Percentiles rank a stretch among this genome's conserved stretches.
Conservation (phyloP, 2,113 vertebrate species). For the Vicugna pacos region DNA sequence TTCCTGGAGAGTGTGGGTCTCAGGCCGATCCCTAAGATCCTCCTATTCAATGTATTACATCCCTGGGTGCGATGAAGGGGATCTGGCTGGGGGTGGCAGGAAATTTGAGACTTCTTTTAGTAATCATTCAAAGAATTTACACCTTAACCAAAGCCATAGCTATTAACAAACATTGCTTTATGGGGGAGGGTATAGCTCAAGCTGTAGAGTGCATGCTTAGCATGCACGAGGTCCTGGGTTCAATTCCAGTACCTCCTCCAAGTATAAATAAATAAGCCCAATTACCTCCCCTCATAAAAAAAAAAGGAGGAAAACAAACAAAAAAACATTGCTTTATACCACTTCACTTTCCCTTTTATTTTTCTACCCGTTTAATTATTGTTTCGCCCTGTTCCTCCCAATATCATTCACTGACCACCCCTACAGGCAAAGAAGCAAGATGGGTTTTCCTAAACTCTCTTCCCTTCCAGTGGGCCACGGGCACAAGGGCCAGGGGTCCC, state of each 20-base stretch:
- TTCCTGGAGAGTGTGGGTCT: background rate
- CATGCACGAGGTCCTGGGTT: too few relatives aligned
- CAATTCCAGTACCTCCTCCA: too few relatives aligned
- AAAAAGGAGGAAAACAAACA: too few relatives aligned
- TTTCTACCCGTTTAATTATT: background rate
- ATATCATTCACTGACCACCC: background rate
- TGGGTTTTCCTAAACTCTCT: background rate
- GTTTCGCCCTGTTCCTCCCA: background rate
- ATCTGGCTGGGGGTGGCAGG: accelerated
- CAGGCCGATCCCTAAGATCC: background rate
- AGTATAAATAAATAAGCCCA: too few relatives aligned
- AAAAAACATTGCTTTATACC: background rate
- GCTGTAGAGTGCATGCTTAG: too few relatives aligned
- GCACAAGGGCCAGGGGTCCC: background rate
- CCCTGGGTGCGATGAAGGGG: background rate
- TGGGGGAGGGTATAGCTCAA: too few relatives aligned
- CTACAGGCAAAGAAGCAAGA: background rate
- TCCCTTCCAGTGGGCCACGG: background rate
- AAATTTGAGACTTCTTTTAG: background rate
- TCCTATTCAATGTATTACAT: background rate
- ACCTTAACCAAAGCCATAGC: background rate
- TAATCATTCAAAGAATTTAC: background rate
- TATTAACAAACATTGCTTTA: background rate
- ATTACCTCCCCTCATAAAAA: too few relatives aligned
- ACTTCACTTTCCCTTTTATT: background rate